Base-by-base conservation (phyloP, 2,797 vertebrate genomes). In the Octomys mimax region DNA sequence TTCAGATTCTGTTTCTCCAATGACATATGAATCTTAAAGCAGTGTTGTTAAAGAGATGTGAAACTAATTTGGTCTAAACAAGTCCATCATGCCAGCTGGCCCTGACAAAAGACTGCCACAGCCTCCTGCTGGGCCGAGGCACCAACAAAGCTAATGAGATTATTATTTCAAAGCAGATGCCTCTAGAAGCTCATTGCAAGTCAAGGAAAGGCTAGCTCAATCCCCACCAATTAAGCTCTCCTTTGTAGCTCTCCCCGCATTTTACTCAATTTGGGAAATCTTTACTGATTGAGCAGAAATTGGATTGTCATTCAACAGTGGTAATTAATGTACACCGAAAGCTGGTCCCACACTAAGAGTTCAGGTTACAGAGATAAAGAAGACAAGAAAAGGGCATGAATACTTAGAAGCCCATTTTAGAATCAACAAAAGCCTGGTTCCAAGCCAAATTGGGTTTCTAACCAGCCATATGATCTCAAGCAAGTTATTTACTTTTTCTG, bases 131-230 rank as follows among this genome's bases (percentile, higher is more conserved):
- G 93, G 93, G 80, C 59, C n/a, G 73, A 90, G 78, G 87, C 14
- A 88, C 73, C 62, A 62, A 59, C 8, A 95, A 84, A 52, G 57
- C 82, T 97, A 95, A 90, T 80, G 87, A 96, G 92, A 89, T 59
- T 83, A 91, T 97, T 94, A 70, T 89, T 95, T 95, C 93, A 80
- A 96, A 96, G 93, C 62, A 95, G 73, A 92, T 86, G 78, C 96
- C 82, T 96, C 90, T 81, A 95, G 75, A 97, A 97, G 77, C 73
- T 96, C 87, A 83, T 19, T 82, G 57, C 90, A 96, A 96, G 92
- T 87, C 73, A 80, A 94, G 92, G 86, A 96, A 97, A 94, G 95
- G 92, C 87, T 92, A 92, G 89, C 82, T 93, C 12, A 0, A 96
- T 94, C 92, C 66, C 85, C 82, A 80, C 64, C 91, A 95, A 90